Evolutionary conservation across 2,888 invertebrate genomes (phyloP), one percentile per base, ranked within the genome.

Genomic region (Pachydiplax longipennis): DNA sequence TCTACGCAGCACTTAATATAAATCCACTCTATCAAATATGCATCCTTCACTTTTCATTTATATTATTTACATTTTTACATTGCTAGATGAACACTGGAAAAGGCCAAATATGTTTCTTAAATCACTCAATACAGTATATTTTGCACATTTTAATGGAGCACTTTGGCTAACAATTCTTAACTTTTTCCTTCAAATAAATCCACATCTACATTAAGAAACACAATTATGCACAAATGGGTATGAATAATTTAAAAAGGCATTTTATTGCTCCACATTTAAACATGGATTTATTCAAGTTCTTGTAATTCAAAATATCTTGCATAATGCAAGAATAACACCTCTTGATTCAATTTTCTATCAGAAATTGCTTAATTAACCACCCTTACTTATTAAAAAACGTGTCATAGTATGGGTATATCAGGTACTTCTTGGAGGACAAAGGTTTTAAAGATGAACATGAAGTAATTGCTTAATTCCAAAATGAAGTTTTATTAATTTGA

Each of bases 341-440:
- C 61, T 87, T 61, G 40, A 61, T 87, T 87, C 87, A 87, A 87
- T 61, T 87, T 83, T 87, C 61, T 87, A 87, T 87, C 87, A 87
- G 87, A 87, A 87, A 87, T 87, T 87, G 65, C 87, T 87, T 40
- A 87, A 83, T 83, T 58, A 83, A 61, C 87, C 87, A 87, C 87
- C 87, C 87, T 87, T 87, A 87, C 87, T 87, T 61, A 87, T 87
- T 87, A 87, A 61, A 83, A 83, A 87, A 87, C 61, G 61, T 87
- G 87, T 87, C 87, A 87, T 87, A 87, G 87, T 87, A 61, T 87
- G 58, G 65, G 87, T 87, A 87, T 87, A 87, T 87, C 87, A 87
- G 87, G 87, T 87, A 87, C 87, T 87, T 87, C 61, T 58, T 87
- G 87, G 87, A 87, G 87, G 87, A 87, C 87, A 87, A 87, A 87